Evolutionary conservation across 35 echinoderm and acorn worm genomes (phyloP).

Genomic region (Eucidaris tribuloides): DNA sequence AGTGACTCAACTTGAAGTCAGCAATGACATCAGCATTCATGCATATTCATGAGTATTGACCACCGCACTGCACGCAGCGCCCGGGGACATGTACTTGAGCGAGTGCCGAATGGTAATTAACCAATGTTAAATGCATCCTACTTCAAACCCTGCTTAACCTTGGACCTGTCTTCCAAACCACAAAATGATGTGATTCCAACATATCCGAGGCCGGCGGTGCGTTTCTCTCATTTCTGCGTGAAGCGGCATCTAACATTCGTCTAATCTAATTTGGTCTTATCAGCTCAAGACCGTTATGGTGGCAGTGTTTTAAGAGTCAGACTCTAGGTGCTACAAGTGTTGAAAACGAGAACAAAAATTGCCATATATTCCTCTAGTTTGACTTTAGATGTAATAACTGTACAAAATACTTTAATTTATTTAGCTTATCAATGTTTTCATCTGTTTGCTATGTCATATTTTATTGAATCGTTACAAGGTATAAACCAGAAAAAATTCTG

Average conservation of each 20-base stretch:
- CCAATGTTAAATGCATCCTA: slow-evolving; percentile 16
- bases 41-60: slow-evolving; percentile 23
- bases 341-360: too few relatives aligned
- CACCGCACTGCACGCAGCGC: background rate
- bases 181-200: background rate
- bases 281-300: background rate
- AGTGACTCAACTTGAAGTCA: slow-evolving; percentile 21
- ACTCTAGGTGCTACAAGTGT: background rate
- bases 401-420: too few relatives aligned
- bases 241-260: background rate
- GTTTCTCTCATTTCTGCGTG: background rate
- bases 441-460: too few relatives aligned
- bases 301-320: background rate
- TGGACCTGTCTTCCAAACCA: background rate
- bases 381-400: too few relatives aligned
- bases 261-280: too few relatives aligned
- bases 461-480: too few relatives aligned
- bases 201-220: background rate
- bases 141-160: slow-evolving; percentile 1
- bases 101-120: slow-evolving; percentile 1
- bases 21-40: slow-evolving; percentile 28
- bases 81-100: background rate
- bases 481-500: too few relatives aligned
- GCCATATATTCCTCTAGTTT: too few relatives aligned
- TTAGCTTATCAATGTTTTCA: too few relatives aligned